Evolutionary conservation across 1,140 invertebrate species (phyloP).

Genomic region (Holcopasites calliopsidis): DNA sequence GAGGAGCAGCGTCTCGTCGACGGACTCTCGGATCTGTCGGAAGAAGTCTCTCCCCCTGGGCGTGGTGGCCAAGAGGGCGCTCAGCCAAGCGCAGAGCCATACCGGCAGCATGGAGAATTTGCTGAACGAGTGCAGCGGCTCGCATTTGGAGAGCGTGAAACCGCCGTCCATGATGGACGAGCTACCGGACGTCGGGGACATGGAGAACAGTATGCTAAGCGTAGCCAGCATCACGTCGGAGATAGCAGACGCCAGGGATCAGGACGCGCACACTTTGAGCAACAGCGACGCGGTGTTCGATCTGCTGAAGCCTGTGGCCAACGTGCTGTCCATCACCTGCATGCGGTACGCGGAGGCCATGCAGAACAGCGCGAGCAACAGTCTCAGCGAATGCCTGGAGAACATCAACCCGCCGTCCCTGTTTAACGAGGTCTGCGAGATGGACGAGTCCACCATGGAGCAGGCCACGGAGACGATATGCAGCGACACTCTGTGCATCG

Average conservation of each 20-base stretch:
- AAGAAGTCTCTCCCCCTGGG: conserved; percentile 86
- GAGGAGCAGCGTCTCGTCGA: conserved; percentile 9
- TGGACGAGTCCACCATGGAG: conserved; percentile 82
- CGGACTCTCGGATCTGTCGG: conserved; percentile 71
- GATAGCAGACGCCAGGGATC: conserved; percentile 81
- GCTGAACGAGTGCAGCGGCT: conserved; percentile 81
- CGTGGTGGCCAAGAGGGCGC: conserved; percentile 85
- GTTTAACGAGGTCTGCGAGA: conserved; percentile 82
- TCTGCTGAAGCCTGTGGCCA: conserved; percentile 75
- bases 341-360: conserved; percentile 73
- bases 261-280: conserved; percentile 69
- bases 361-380: conserved; percentile 74
- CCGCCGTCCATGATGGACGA: conserved; percentile 91
- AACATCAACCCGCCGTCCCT: conserved; percentile 83
- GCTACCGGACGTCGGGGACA: conserved; percentile 83
- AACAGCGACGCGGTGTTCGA: conserved; percentile 72
- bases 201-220: conserved; percentile 90
- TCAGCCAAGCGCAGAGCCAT: conserved; percentile 80
- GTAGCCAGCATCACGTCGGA: conserved; percentile 91
- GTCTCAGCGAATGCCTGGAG: conserved; percentile 82
- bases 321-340: conserved; percentile 74
- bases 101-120: conserved; percentile 83
- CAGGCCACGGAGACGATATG: conserved; percentile 82
- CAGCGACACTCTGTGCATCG: conserved; percentile 79
- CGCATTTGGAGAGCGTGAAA: conserved; percentile 88